Evolutionary conservation across 1,140 invertebrate genomes (phyloP), one percentile per base, ranked within the genome.

Genomic region (Lucilia sericata): DNA sequence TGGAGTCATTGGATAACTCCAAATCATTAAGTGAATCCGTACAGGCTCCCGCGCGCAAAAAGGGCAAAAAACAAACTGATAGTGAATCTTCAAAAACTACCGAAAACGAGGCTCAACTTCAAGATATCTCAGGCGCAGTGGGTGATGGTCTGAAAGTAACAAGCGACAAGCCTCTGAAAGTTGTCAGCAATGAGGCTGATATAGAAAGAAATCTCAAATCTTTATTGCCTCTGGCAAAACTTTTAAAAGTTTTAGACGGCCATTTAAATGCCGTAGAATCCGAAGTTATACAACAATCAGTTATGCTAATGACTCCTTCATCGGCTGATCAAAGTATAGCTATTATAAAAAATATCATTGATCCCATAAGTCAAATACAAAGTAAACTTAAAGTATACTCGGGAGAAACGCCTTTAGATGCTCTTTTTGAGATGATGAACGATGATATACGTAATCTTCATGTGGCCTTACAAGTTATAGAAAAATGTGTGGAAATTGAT

Each of bases 401-500:
- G n/a, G 86, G 90, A 2, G 91, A 92, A 84, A 89, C 91, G 34
- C 88, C 92, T 42, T 88, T 90, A n/a, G 90, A 92, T 83, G 91
- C 91, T 3, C 88, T 94, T 14, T 92, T 94, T 14, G 92, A 93
- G 85, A 91, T 92, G 36, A 89, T 95, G 82, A 91, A 93, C 21
- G 92, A 93, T 65, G 92, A 94, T 25, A 92, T 95, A 74, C 93
- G 94, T 87, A 91, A 92, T 36, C 88, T 95, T 13, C 93, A 95
- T 87, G 93, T 94, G 88, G 93, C 93, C 83, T 89, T 95, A 34
- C 92, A 93, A 60, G 91, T 95, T 9, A 92, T 95, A 84, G 94
- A 94, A 89, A 95, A 95, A 88, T 94, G 94, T 87, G 92, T 95
- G 51, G 93, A 94, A 86, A 92, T 94, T 42, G 93, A 94, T 88